Base-by-base conservation (phyloP, 2,797 vertebrate species). In the Geotria australis region DNA sequence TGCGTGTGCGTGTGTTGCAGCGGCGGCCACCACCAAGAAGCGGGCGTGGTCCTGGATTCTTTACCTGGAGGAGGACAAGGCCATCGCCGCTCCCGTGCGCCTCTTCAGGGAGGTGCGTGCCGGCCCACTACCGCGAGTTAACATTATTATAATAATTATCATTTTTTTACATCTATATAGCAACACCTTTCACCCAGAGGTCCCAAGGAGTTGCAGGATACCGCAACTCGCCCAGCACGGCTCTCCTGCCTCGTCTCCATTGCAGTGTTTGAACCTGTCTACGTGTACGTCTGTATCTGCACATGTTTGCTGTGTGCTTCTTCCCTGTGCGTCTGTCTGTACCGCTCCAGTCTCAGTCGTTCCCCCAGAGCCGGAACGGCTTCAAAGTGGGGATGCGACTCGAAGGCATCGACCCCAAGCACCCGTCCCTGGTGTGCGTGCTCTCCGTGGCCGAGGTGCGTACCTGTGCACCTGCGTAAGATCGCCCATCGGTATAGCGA, bases 81-180 rank as follows among this genome's bases (percentile, higher is more conserved):
- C 79, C 62, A 58, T 76, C 9, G 78, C 81, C 57, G 88, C 83
- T 59, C 83, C 85, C 38, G 69, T 70, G 68, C 76, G 77, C 69
- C 79, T 95, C 69, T 98, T 98, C 69, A 81, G 84, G 67, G 80
- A 93, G 76, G 86, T 95, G 72, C 74, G 75, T 76, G 38, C 24
- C 4, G 24, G 24, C 24, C 24, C n/a, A n/a, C n/a, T n/a, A n/a
- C n/a, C n/a, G n/a, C n/a, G n/a, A n/a, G n/a, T n/a, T n/a, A n/a
- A n/a, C n/a, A n/a, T n/a, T n/a, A n/a, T n/a, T n/a, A n/a, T n/a
- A n/a, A n/a, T n/a, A n/a, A n/a, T n/a, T n/a, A n/a, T n/a, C n/a
- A n/a, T n/a, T n/a, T n/a, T n/a, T n/a, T n/a, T n/a, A n/a, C n/a
- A n/a, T n/a, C n/a, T n/a, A n/a, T n/a, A n/a, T n/a, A n/a, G n/a